These are phyloP conservation scores for Diarsia brunnea DNA, from an alignment of 2,888 invertebrate genomes.

Conservation along the genomic window DNA sequence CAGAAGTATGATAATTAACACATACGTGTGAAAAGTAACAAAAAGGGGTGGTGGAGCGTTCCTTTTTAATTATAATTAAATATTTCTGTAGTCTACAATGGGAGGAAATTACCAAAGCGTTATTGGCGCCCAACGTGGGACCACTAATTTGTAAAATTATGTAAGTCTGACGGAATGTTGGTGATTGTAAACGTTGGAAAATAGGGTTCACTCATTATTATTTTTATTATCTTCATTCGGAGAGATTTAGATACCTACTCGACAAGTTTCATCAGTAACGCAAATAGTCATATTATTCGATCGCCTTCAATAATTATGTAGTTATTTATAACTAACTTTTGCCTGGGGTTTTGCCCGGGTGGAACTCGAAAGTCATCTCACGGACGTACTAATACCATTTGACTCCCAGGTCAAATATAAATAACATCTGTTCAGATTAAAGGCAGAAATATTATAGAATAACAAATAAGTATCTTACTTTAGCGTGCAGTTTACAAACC, in stretches of 20 bases:
- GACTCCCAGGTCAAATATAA: not conserved
- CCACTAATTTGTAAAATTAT: slow-evolving; percentile 1
- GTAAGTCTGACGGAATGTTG: not conserved
- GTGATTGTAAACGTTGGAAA: not conserved
- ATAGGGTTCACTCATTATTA: not conserved
- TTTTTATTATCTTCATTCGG: not conserved
- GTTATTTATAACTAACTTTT: not conserved
- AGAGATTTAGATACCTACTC: not conserved
- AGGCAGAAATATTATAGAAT: not conserved
- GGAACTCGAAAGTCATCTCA: not conserved
- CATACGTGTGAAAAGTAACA: slow-evolving; percentile 36
- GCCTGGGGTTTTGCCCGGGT: not conserved
- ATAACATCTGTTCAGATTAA: not conserved
- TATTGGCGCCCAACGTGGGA: slow-evolving; percentile 55
- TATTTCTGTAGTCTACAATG: slow-evolving; percentile 22
- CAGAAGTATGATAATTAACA: slow-evolving; percentile 41
- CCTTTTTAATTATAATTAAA: slow-evolving; percentile 47
- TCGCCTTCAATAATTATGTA: not conserved
- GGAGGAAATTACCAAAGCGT: slow-evolving; percentile 12
- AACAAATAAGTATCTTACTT: not conserved
- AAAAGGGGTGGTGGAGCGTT: slow-evolving; percentile 7
- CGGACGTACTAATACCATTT: not conserved
- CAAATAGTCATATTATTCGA: not conserved
- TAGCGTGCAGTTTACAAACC: not conserved
- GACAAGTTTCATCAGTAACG: not conserved